These are phyloP conservation scores for Cheirogaleus major DNA, from an alignment of 2,797 vertebrate species.

Conservation along the genomic window DNA sequence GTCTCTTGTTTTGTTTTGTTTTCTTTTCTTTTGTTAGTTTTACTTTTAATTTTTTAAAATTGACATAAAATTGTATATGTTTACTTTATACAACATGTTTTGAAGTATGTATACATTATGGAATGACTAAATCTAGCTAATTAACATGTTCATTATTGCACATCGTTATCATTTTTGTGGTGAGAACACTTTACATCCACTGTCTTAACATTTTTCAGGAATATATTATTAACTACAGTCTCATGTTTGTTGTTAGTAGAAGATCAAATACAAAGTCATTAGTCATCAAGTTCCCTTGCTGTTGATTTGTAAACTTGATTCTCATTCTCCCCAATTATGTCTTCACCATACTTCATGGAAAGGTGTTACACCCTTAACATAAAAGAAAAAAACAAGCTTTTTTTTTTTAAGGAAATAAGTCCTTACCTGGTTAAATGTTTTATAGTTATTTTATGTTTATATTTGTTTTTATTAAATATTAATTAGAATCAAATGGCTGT, in stretches of 20 bases:
- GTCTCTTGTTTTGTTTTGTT: background rate
- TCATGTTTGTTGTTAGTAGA: background rate
- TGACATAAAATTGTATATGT: background rate
- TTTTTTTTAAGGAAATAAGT: background rate
- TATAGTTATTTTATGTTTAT: background rate
- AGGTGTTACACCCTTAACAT: background rate
- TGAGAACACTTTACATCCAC: background rate
- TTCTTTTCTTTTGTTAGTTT: background rate
- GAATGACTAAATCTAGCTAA: background rate
- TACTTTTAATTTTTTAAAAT: background rate
- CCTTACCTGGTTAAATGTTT: background rate
- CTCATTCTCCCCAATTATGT: background rate
- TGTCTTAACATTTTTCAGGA: background rate
- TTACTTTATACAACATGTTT: background rate
- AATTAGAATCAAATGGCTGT: background rate
- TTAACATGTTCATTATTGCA: background rate
- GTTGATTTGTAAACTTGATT: conserved; percentile 10
- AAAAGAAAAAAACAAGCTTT: background rate
- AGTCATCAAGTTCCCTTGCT: background rate
- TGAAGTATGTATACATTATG: background rate
- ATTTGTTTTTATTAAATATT: conserved; percentile 26
- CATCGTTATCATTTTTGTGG: background rate
- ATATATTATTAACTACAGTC: background rate
- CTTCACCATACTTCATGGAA: background rate
- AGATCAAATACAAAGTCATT: background rate